Conservation (phyloP, 1,140 invertebrate genomes). For the Heliothis subflexa region DNA sequence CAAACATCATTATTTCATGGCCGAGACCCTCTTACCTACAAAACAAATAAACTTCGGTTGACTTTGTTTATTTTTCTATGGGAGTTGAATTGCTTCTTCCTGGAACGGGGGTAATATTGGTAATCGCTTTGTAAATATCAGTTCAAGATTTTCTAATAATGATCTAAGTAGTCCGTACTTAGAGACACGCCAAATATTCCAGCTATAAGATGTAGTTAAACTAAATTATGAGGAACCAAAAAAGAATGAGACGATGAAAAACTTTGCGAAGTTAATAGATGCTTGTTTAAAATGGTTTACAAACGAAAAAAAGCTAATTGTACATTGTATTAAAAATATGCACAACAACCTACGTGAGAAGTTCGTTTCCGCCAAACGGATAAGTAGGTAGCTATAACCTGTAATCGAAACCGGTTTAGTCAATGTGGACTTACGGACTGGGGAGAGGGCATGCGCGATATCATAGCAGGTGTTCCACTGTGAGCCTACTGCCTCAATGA, state of each 20-base stretch:
- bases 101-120: conserved; percentile 70
- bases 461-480: conserved; percentile 81
- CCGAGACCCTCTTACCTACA: conserved; percentile 68
- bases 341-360: conserved; percentile 65
- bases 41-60: conserved; percentile 76
- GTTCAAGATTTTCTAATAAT: conserved; percentile 34
- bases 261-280: conserved; percentile 1
- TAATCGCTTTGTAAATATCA: conserved; percentile 76
- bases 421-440: conserved; percentile 78
- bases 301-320: conserved; percentile 42
- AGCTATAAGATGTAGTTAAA: not conserved
- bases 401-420: conserved; percentile 83
- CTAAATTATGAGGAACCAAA: conserved; percentile 14
- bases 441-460: conserved; percentile 78
- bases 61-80: conserved; percentile 78
- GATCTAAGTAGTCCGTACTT: conserved; percentile 26
- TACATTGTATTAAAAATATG: conserved; percentile 58
- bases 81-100: conserved; percentile 74
- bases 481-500: conserved; percentile 79
- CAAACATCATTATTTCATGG: conserved; percentile 69
- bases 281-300: conserved; percentile 33
- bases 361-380: conserved; percentile 81
- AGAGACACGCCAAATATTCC: not conserved
- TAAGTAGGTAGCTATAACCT: conserved; percentile 79
- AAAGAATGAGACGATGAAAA: conserved; percentile 1